Base-by-base conservation (phyloP, 2,888 invertebrate species). In the Tetramorium bicarinatum region DNA sequence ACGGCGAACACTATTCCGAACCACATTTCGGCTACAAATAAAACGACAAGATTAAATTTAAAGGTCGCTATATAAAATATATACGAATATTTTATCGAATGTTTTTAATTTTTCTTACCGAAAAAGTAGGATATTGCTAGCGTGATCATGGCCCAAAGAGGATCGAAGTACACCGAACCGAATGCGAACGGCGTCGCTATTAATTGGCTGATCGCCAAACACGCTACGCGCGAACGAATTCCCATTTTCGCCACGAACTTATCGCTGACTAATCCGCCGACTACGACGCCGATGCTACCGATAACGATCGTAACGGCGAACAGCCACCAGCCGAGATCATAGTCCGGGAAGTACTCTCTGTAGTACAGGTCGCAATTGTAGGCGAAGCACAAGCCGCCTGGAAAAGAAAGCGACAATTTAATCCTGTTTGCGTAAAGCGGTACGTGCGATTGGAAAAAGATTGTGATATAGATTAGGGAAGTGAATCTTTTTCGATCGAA, bases 321-420 rank as follows among this genome's bases (percentile, higher is more conserved):
- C 91, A 98, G 95, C 98, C 98, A 98, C 97, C 98, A 98, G 91
- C 98, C 98, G 18, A 98, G 96, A 95, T 98, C 98, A 91, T 97
- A 97, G 92, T 98, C 98, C 0, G 98, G 98, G 95, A 98, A 98
- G 95, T 98, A 98, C 83, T 96, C 97, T 86, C 98, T 97, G 95
- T 98, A 98, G 95, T 98, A 98, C 74, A 98, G 95, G 94, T 98
- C 98, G 8, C 98, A 98, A 94, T 98, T 98, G 95, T 98, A 98
- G 0, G 98, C 98, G 95, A 98, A 98, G 86, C 97, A 97, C 97
- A 98, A 98, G 86, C 98, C 98, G 89, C 98, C 97, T 97, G 95
- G 1, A 93, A 92, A 77, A 13, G n/a, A 59, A 74, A 34, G 9
- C 3, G 38, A 61, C 15, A 8, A 52, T 44, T 61, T 34, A n/a